A percentile compares a stretch with the other conserved stretches of the same genome.
phyloP scores from a whole-genome alignment of 1,140 invertebrate species.

The Drosophila ambigua region DNA sequence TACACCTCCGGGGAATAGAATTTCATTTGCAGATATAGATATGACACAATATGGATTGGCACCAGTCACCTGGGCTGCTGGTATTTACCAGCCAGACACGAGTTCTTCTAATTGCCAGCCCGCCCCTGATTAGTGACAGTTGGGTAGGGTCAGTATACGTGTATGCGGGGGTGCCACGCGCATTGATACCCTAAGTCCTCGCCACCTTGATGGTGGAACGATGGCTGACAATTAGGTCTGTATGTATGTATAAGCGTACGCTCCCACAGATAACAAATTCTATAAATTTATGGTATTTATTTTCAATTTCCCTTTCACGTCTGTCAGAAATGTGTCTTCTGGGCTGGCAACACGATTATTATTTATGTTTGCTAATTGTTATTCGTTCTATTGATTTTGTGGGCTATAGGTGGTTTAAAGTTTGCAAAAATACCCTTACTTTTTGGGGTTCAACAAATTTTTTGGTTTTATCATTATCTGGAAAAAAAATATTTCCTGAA shows the following conservation, averaged over 20 bases:
- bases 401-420: neutral
- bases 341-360: conserved; percentile 22
- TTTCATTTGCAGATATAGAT: too few species aligned
- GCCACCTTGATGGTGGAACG: conserved; percentile 11
- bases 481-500: too few species aligned
- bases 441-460: too few species aligned
- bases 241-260: neutral
- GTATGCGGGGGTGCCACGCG: conserved; percentile 47
- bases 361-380: conserved; percentile 45
- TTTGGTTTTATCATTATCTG: too few species aligned
- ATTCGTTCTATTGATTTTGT: conserved; percentile 1
- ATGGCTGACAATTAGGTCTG: conserved; percentile 26
- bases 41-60: neutral
- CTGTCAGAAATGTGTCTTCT: conserved; percentile 25
- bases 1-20: too few species aligned
- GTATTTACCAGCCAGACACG: conserved; percentile 8
- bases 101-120: conserved; percentile 12
- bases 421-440: conserved; percentile 7
- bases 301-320: conserved; percentile 61
- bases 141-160: conserved; percentile 58
- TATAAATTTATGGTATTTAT: conserved; percentile 55
- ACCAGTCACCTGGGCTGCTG: conserved; percentile 12
- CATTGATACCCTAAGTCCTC: conserved; percentile 16
- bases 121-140: conserved; percentile 15
- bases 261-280: conserved; percentile 40